Base-by-base conservation (phyloP, 2,888 invertebrate species). In the Scaptomyza caliginosa region DNA sequence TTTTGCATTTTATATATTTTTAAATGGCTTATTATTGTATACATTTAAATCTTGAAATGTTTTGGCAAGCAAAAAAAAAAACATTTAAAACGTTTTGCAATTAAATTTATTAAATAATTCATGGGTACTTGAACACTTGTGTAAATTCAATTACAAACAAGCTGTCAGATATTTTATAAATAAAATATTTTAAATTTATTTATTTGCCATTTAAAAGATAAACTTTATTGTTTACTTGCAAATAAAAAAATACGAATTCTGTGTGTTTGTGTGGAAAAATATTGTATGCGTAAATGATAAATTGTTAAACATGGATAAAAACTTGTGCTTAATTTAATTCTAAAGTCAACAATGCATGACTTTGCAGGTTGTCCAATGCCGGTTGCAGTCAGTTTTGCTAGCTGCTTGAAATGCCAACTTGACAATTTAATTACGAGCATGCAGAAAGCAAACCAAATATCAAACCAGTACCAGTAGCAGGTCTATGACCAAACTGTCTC, bases 371-470 rank as follows among this genome's bases (percentile, higher is more conserved):
- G 28, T 39, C 70, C 38, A 28, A 30, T 59, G 42, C 50, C 23
- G 34, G 43, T 51, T 50, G 39, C 73, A 49, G 36, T 16, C 34
- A 34, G 11, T 34, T 59, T 46, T 39, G 16, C 24, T 24, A 30
- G 38, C 46, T 21, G 32, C 39, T 40, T 49, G 32, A 30, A 55
- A 48, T 77, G 56, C 48, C 32, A 67, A 58, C 36, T 74, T 85
- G 75, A 82, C 75, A 81, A 87, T 85, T 81, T 81, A 81, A 81
- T 81, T 87, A 82, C 76, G 82, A 85, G 49, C 51, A 51, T 46
- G 51, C 38, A 63, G 32, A 55, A 38, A 55, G 62, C 46, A 59
- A 52, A 57, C 28, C 57, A 36, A 28, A 30, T 6, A 32, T 32
- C 32, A 32, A 13, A 16, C 32, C 55, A 50, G 42, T 40, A 52